These are phyloP conservation scores for Rhynchonema sp. DNA, from an alignment of 2,888 invertebrate species.

Conservation along the genomic window DNA sequence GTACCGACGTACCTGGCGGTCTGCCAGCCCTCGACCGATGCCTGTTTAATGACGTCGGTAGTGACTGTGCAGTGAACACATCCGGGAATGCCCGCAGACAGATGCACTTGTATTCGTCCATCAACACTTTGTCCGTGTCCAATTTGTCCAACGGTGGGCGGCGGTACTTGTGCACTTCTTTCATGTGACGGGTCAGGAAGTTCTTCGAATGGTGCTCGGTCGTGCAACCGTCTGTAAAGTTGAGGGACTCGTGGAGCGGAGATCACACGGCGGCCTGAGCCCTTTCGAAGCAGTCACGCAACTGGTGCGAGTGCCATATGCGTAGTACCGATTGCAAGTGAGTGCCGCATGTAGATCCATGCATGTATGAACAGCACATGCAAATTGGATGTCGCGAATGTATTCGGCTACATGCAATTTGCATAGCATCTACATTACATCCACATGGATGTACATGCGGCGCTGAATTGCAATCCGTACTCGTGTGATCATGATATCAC, in stretches of 20 bases:
- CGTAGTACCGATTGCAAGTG: too few relatives aligned
- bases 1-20: too few relatives aligned
- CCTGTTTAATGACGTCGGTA: too few relatives aligned
- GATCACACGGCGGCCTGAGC: not conserved
- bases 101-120: not conserved
- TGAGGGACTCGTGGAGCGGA: not conserved
- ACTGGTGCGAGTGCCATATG: not conserved
- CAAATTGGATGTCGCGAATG: too few relatives aligned
- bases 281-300: not conserved
- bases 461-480: too few relatives aligned
- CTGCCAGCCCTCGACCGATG: too few relatives aligned
- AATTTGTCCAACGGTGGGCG: constrained; percentile 5
- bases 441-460: too few relatives aligned
- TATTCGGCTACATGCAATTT: too few relatives aligned
- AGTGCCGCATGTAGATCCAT: too few relatives aligned
- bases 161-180: constrained; percentile 9
- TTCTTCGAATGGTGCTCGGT: constrained; percentile 8
- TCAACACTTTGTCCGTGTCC: not conserved
- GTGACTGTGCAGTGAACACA: not conserved
- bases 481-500: too few relatives aligned
- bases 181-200: constrained; percentile 9
- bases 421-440: too few relatives aligned
- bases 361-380: too few relatives aligned
- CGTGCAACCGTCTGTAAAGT: not conserved
- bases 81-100: not conserved